Base-by-base conservation (phyloP, 2,797 vertebrate species). In the Stomatorhinus walkeri region DNA sequence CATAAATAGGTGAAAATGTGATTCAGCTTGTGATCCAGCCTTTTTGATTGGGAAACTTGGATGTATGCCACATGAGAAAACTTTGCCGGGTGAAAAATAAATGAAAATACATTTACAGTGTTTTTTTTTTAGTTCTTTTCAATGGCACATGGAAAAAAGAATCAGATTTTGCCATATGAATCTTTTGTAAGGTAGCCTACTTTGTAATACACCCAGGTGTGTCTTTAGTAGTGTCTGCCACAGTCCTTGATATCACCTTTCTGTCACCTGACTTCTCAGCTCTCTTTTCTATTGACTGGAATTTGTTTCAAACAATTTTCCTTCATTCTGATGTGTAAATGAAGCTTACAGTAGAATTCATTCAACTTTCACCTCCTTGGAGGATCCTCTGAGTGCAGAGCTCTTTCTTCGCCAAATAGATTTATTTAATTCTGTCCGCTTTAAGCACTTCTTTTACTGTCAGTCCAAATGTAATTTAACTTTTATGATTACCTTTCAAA, bases 391-490 rank as follows among this genome's bases (percentile, higher is more conserved):
- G 19, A 46, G 76, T 81, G 76, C 40, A 81, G 24, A 22, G 28
- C 48, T 76, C 64, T 28, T 28, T 88, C 48, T 88, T 51, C 10
- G n/a, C 22, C 76, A 88, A 49, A 88, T 68, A 49, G 46, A 88
- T 79, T 51, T 88, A 52, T 88, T 79, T 52, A 36, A 54, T 79
- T 88, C 28, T 0, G 32, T 79, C 72, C 72, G 49, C 28, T 16
- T 88, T 88, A 54, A 52, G 6, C 46, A 46, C 10, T n/a, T 32
- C 48, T 81, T 54, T 54, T 52, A 36, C 14, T 88, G 46, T 64
- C 68, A 79, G 64, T 61, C 49, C 49, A 88, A 79, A 88, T 36
- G 32, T 81, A 88, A 81, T 88, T 88, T 81, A 51, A 88, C 72
- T 40, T 51, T 49, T 79, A 79, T 88, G 64, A 88, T 51, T 79